Evolutionary conservation across 2,888 invertebrate species (phyloP).

Genomic region (Amiota minor): DNA sequence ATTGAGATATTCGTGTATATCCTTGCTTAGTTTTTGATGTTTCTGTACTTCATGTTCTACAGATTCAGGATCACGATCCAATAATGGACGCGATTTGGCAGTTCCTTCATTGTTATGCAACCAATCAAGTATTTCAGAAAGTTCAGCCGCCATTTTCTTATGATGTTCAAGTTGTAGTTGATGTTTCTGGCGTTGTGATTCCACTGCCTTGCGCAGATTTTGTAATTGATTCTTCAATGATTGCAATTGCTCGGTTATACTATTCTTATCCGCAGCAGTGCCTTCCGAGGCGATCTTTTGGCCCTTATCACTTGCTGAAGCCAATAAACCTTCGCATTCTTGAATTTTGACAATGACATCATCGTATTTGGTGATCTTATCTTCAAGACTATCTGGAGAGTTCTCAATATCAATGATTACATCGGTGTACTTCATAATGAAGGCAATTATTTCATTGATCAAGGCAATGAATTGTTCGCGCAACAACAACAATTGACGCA

Average conservation of each 20-base stretch:
- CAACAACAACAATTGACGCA: conserved; percentile 84
- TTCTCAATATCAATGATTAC: conserved; percentile 89
- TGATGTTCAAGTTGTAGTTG: conserved; percentile 91
- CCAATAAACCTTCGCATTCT: conserved; percentile 90
- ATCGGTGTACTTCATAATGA: conserved; percentile 89
- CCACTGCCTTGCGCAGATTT: conserved; percentile 85
- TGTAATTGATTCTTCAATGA: conserved; percentile 88
- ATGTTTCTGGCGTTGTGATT: conserved; percentile 89
- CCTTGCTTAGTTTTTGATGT: conserved; percentile 80
- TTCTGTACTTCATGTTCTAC: conserved; percentile 87
- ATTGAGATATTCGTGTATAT: conserved; percentile 81
- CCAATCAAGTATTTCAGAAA: conserved; percentile 88
- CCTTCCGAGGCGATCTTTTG: conserved; percentile 94
- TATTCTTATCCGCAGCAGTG: conserved; percentile 88
- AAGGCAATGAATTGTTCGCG: conserved; percentile 91
- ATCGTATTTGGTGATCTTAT: conserved; percentile 90
- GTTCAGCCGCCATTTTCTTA: conserved; percentile 85
- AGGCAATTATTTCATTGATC: conserved; percentile 89
- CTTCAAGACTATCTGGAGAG: conserved; percentile 85
- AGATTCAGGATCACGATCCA: conserved; percentile 84
- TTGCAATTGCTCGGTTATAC: conserved; percentile 89
- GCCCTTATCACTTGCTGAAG: conserved; percentile 92
- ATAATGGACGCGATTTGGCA: conserved; percentile 86
- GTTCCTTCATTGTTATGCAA: conserved; percentile 86
- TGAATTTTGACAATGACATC: conserved; percentile 89